phyloP scores from a whole-genome alignment of 1,140 invertebrate species.

The Teleogryllus occipitalis region DNA sequence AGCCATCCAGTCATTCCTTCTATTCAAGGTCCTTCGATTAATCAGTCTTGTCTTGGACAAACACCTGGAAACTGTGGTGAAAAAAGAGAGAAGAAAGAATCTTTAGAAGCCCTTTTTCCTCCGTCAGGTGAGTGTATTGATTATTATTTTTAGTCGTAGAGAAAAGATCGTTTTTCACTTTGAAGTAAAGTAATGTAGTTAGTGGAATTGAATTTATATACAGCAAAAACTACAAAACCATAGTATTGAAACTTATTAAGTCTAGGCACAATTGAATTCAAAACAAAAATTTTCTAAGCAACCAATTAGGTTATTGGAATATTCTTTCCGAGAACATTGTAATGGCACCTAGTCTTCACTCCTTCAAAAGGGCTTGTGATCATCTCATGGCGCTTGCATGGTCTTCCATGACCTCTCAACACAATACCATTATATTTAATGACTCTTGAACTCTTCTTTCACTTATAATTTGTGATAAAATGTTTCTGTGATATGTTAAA shows the following conservation, averaged over 20 bases:
- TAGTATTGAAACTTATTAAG: neutral
- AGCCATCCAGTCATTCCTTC: neutral
- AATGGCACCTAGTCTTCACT: too few species aligned
- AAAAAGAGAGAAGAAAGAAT: conserved; percentile 29
- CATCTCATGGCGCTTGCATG: too few species aligned
- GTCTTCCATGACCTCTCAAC: too few species aligned
- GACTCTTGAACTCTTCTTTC: too few species aligned
- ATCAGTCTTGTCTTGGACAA: conserved; percentile 19
- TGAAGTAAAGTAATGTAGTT: neutral
- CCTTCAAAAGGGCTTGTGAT: too few species aligned
- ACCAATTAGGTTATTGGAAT: too few species aligned
- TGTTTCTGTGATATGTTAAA: too few species aligned
- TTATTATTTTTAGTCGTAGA: conserved; percentile 5
- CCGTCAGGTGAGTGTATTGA: conserved; percentile 31
- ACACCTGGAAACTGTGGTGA: conserved; percentile 25
- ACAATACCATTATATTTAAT: too few species aligned
- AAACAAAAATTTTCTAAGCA: too few species aligned
- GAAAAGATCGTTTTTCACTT: neutral
- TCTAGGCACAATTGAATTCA: neutral
- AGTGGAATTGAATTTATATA: neutral
- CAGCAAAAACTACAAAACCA: neutral
- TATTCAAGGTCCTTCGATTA: neutral
- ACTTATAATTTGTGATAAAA: too few species aligned
- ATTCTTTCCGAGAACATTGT: too few species aligned
- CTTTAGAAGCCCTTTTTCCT: conserved; percentile 41